Conservation (phyloP, 2,797 vertebrate genomes). For the Anguilla megastoma region DNA sequence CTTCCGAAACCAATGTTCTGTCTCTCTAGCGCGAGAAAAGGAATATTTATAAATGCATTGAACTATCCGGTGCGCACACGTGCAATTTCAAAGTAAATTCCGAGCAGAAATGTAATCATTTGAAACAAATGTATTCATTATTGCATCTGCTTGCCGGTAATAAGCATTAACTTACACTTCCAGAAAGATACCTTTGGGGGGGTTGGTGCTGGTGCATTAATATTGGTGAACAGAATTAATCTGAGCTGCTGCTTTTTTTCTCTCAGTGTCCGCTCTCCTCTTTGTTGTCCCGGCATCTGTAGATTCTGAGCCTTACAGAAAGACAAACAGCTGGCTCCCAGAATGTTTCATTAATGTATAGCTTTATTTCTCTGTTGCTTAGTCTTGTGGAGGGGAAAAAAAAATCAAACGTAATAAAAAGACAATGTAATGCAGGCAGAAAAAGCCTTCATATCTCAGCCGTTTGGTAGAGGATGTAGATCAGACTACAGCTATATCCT, state of each 20-base stretch:
- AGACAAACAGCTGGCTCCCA: constrained; percentile 3
- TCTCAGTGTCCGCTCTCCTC: background rate
- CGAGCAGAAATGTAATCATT: background rate
- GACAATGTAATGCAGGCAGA: background rate
- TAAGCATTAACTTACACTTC: background rate
- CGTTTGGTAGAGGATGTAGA: background rate
- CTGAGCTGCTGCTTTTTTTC: background rate
- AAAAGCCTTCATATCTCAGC: background rate
- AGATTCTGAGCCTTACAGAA: background rate
- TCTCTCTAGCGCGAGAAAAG: background rate
- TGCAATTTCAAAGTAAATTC: background rate
- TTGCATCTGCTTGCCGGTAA: constrained; percentile 6
- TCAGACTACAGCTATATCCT: background rate
- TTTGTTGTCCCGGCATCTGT: constrained; percentile 9
- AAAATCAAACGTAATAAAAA: background rate
- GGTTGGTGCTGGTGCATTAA: background rate
- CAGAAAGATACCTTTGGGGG: constrained; percentile 3
- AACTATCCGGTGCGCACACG: background rate
- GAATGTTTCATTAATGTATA: background rate
- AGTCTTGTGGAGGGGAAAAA: background rate
- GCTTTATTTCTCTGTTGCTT: background rate
- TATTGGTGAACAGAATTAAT: background rate
- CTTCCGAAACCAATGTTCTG: background rate
- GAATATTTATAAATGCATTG: constrained; percentile 9
- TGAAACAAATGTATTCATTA: constrained; percentile 8